These are phyloP conservation scores for Drosophila nikananu DNA, from an alignment of 1,140 invertebrate species.

Conservation along the genomic window DNA sequence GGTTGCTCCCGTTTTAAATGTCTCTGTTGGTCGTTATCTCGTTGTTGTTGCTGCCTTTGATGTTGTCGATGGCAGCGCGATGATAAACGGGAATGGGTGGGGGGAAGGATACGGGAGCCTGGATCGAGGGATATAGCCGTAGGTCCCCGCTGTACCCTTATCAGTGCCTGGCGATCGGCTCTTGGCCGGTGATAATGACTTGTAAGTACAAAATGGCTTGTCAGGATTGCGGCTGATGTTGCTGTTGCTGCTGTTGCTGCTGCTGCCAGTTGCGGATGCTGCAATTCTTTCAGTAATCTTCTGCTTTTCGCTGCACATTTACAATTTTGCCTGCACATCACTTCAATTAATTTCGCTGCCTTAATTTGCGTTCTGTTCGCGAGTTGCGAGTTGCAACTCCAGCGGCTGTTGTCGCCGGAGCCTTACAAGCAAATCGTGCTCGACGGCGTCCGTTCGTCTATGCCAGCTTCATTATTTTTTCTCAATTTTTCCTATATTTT, in stretches of 20 bases:
- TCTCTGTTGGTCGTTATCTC: slow-evolving; percentile 73
- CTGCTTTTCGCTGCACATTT: slow-evolving; percentile 35
- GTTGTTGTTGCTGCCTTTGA: slow-evolving; percentile 72
- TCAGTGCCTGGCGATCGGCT: slow-evolving; percentile 63
- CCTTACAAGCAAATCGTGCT: slow-evolving; percentile 84
- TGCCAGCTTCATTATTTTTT: slow-evolving; percentile 83
- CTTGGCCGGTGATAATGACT: slow-evolving; percentile 81
- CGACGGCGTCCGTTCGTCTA: slow-evolving; percentile 84
- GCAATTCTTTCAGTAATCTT: slow-evolving; percentile 38
- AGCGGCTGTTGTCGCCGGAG: slow-evolving; percentile 45
- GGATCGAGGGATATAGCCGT: slow-evolving; percentile 14
- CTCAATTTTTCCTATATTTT: slow-evolving; percentile 27
- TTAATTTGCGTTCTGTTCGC: slow-evolving; percentile 80
- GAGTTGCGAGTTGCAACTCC: slow-evolving; percentile 23
- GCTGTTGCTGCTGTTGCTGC: slow-evolving; percentile 19
- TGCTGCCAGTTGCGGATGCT: slow-evolving; percentile 12
- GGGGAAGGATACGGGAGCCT: slow-evolving; percentile 8
- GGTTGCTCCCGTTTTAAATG: slow-evolving; percentile 69
- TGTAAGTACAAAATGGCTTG: slow-evolving; percentile 84
- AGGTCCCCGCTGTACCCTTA: slow-evolving; percentile 50
- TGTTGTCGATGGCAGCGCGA: slow-evolving; percentile 76
- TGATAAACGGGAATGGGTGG: slow-evolving; percentile 27
- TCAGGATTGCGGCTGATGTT: slow-evolving; percentile 60
- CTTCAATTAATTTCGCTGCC: slow-evolving; percentile 82
- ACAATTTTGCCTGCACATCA: slow-evolving; percentile 75